Evolutionary conservation across 2,113 vertebrate genomes (phyloP).

Genomic region (Elachura formosa): DNA sequence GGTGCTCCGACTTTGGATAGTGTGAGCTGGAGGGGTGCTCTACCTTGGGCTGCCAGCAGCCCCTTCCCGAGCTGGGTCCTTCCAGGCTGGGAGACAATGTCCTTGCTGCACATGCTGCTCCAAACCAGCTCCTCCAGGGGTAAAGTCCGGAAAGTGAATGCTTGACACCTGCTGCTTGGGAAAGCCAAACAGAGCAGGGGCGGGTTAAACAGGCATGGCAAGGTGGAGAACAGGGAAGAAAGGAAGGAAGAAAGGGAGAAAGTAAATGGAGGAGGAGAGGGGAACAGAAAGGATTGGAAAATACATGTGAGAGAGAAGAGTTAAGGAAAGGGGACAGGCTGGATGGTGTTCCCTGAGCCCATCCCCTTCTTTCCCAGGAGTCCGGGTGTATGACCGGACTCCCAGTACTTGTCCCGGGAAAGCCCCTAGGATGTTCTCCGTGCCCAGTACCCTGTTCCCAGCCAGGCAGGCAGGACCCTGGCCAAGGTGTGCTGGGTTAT

Average conservation of each 20-base stretch:
- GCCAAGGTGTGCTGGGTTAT: neutral
- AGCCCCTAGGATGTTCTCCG: neutral
- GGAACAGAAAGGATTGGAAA: neutral
- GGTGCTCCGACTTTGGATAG: neutral
- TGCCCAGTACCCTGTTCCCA: neutral
- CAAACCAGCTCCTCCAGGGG: neutral
- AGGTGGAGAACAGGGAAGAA: neutral
- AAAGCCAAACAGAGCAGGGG: slow-evolving; percentile 46
- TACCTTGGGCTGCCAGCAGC: neutral
- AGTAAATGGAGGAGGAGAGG: neutral
- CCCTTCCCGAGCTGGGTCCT: neutral
- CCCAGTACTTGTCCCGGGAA: neutral
- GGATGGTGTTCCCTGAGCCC: fast-evolving
- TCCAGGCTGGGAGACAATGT: neutral
- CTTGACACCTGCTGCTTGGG: slow-evolving; percentile 48
- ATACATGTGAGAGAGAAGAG: neutral
- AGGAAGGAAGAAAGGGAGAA: neutral
- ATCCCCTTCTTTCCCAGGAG: neutral
- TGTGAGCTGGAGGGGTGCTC: neutral
- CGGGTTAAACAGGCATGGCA: neutral
- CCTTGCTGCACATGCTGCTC: neutral
- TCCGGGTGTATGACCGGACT: fast-evolving
- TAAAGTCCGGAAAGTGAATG: neutral
- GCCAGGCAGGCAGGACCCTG: neutral
- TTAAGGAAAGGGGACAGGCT: neutral